These are phyloP conservation scores for Dolomedes plantarius DNA, from an alignment of 2,888 invertebrate species.

Conservation along the genomic window DNA sequence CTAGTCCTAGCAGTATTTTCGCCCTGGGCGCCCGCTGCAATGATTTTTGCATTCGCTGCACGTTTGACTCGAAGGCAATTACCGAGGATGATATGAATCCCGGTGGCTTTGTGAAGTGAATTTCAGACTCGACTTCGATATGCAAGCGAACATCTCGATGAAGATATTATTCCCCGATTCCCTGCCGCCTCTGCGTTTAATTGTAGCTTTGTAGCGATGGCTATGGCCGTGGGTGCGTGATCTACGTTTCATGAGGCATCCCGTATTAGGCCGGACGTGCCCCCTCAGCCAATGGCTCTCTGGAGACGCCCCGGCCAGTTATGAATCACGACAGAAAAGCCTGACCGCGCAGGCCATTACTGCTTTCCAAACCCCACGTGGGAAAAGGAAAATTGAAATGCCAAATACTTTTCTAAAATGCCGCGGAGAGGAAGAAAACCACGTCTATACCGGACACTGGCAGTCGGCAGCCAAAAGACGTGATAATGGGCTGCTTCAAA, in stretches of 20 bases:
- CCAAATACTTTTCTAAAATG: conserved; percentile 18
- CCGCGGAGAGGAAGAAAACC: background rate
- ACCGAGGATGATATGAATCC: conserved; percentile 49
- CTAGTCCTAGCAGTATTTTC: background rate
- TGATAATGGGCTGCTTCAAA: background rate
- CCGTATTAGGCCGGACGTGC: conserved; percentile 53
- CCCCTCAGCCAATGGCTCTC: conserved; percentile 56
- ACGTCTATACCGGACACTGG: background rate
- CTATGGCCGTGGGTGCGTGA: conserved; percentile 33
- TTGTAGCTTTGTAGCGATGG: conserved; percentile 60
- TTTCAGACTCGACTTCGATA: conserved; percentile 46
- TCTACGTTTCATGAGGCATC: conserved; percentile 60
- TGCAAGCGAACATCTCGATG: conserved; percentile 23
- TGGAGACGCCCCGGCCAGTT: conserved; percentile 36
- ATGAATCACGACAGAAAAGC: conserved; percentile 68
- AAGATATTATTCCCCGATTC: conserved; percentile 55
- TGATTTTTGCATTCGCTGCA: conserved; percentile 42
- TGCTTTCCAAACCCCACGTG: conserved; percentile 3
- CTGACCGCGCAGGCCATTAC: conserved; percentile 34
- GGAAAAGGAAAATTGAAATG: conserved; percentile 14
- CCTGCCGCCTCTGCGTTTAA: conserved; percentile 52
- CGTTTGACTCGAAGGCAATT: conserved; percentile 63
- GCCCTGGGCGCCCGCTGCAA: background rate
- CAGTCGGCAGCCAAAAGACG: conserved; percentile 1
- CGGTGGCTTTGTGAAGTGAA: conserved; percentile 58